A percentile compares a stretch with the other conserved stretches of the same genome.
phyloP scores from a whole-genome alignment of 2,113 vertebrate genomes.

The Panurus biarmicus region DNA sequence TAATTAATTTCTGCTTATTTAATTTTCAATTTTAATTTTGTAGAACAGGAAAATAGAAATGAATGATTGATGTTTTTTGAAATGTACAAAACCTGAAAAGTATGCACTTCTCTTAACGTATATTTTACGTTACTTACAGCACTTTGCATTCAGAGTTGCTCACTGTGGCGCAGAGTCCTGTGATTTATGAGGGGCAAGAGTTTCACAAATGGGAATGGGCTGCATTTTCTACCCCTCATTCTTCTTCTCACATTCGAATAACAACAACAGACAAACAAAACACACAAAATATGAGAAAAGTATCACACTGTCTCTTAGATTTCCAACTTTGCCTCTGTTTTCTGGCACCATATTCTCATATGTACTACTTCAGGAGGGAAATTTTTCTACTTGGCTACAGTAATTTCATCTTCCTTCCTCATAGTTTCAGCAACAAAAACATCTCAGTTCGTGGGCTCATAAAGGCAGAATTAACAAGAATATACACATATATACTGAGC shows the following conservation, averaged over 20 bases:
- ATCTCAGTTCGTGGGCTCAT: neutral
- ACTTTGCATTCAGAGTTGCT: slow-evolving; percentile 2
- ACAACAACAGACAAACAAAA: neutral
- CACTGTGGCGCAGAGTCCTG: neutral
- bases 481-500: neutral
- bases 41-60: neutral
- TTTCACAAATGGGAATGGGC: neutral
- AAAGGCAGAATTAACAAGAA: neutral
- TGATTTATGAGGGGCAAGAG: neutral
- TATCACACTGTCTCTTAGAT: neutral
- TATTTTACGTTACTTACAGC: slow-evolving; percentile 6
- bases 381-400: neutral
- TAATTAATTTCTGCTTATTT: neutral
- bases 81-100: neutral
- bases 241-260: neutral
- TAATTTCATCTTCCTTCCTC: neutral
- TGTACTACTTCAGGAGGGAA: neutral
- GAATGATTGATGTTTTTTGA: neutral
- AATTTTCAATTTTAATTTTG: neutral
- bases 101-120: neutral
- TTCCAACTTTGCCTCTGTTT: slow-evolving; percentile 20
- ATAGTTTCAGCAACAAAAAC: neutral
- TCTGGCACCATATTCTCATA: neutral
- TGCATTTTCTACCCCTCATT: neutral
- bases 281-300: neutral